Evolutionary conservation across 92 coral and sea anemone species (phyloP).

Genomic region (Nematostella vectensis): DNA sequence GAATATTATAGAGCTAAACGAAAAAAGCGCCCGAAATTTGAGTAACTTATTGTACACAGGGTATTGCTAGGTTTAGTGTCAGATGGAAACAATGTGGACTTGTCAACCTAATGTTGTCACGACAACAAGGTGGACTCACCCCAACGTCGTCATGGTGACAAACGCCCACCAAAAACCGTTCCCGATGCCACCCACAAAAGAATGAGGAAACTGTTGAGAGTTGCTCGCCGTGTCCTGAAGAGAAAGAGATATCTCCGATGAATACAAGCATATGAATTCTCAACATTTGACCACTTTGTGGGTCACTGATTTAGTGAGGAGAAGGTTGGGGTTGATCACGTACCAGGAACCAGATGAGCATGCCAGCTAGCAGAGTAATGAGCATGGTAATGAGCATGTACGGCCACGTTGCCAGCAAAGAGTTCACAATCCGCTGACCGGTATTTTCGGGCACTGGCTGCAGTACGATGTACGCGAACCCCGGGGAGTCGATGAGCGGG

Average conservation of each 20-base stretch:
- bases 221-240: slow-evolving; percentile 35
- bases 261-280: neutral
- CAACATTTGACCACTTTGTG: neutral
- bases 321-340: slow-evolving; percentile 26
- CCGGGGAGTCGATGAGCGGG: slow-evolving; percentile 47
- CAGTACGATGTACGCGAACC: slow-evolving; percentile 47
- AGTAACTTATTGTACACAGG: no score
- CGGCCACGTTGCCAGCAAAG: slow-evolving; percentile 38
- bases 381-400: slow-evolving; percentile 30
- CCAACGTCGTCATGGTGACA: slow-evolving; percentile 61
- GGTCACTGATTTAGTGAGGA: slow-evolving; percentile 26
- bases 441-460: slow-evolving; percentile 21
- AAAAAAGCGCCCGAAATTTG: no score
- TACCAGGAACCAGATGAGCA: slow-evolving; percentile 54
- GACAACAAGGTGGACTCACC: no score
- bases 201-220: slow-evolving; percentile 33
- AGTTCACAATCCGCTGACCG: slow-evolving; percentile 12
- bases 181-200: slow-evolving; percentile 30
- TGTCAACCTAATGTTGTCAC: no score
- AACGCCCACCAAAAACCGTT: slow-evolving; percentile 74
- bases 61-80: no score
- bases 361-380: slow-evolving; percentile 46
- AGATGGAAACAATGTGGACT: no score
- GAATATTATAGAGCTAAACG: no score
- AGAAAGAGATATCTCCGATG: no score